Percentiles rank a stretch among this genome's conserved stretches.
phyloP scores from a whole-genome alignment of 2,888 invertebrate genomes.

The Dasysyrphus albostriatus region DNA sequence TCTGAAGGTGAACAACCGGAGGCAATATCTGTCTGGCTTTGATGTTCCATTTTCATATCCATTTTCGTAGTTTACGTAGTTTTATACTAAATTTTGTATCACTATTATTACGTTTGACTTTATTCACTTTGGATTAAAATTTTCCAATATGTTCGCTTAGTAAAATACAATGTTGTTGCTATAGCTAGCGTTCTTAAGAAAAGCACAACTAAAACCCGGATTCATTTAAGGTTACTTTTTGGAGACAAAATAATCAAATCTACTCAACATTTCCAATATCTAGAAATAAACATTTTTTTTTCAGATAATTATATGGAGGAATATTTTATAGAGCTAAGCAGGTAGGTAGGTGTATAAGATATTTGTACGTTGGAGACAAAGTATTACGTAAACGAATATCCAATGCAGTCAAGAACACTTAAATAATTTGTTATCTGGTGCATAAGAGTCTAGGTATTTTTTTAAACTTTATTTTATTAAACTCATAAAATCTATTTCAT shows the following conservation, averaged over 20 bases:
- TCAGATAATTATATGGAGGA: not conserved
- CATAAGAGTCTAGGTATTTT: not conserved
- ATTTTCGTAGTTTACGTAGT: conserved; percentile 77
- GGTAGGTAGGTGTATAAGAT: not conserved
- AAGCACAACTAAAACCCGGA: not conserved
- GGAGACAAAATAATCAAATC: conserved; percentile 7
- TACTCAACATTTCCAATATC: conserved; percentile 16
- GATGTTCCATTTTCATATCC: conserved; percentile 82
- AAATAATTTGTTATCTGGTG: not conserved
- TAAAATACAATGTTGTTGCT: not conserved
- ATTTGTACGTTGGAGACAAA: conserved; percentile 7
- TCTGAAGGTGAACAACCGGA: conserved; percentile 92
- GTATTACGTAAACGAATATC: conserved; percentile 32
- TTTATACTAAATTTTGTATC: not conserved
- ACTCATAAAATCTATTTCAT: not conserved
- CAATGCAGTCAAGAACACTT: conserved; percentile 13
- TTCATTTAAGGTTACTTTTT: conserved; percentile 1
- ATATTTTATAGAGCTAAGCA: not conserved
- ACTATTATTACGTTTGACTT: not conserved
- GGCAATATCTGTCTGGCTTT: conserved; percentile 84
- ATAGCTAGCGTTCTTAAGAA: not conserved
- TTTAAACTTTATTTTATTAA: not conserved
- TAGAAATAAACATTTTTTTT: conserved; percentile 7
- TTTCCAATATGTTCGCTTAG: not conserved
- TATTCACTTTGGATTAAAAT: not conserved